phyloP scores from a whole-genome alignment of 1,140 invertebrate genomes.

The Conus ventricosus region DNA sequence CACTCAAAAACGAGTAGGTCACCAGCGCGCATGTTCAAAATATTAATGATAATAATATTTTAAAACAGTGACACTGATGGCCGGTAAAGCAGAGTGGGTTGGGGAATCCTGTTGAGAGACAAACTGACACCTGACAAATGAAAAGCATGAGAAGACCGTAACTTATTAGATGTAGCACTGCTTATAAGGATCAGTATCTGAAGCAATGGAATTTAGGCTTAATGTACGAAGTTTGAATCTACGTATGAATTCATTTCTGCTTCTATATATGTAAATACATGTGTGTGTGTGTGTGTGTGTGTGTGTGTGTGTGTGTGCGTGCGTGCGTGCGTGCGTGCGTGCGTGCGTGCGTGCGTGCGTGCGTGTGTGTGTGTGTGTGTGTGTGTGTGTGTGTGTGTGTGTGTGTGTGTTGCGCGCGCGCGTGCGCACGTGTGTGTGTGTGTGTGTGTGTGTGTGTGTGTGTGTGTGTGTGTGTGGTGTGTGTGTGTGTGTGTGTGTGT shows the following conservation, averaged over 20 bases:
- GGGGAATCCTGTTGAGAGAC: not conserved
- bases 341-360: not conserved
- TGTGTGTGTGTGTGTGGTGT: conserved; percentile 1
- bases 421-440: too few relatives aligned
- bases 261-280: not conserved
- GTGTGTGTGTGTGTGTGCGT: conserved; percentile 6
- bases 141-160: not conserved
- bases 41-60: too few relatives aligned
- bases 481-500: not conserved
- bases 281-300: not conserved
- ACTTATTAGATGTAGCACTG: not conserved
- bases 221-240: not conserved
- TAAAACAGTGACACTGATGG: not conserved
- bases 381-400: too few relatives aligned
- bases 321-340: not conserved
- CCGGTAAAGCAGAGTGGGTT: not conserved
- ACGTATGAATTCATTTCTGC: not conserved
- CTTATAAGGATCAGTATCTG: not conserved
- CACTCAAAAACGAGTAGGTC: too few relatives aligned
- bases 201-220: not conserved
- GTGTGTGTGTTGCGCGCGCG: too few relatives aligned
- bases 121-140: not conserved
- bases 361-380: not conserved
- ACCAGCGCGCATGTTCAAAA: too few relatives aligned
- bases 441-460: too few relatives aligned